phyloP scores from a whole-genome alignment of 2,888 invertebrate species.

The Tricholauxania praeusta region DNA sequence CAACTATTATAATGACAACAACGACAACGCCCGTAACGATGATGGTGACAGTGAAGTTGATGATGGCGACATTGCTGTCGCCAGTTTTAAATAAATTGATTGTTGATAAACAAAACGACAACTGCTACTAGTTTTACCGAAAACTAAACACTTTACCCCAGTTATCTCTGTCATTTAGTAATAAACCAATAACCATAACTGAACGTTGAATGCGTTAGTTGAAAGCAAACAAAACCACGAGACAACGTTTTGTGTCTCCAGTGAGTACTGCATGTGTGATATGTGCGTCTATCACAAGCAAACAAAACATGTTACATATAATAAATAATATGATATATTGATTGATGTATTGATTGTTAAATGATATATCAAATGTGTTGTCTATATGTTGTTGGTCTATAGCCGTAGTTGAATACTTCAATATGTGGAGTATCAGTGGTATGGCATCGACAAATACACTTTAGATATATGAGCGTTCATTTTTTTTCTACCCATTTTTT shows the following conservation, averaged over 20 bases:
- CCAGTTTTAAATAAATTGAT: slow-evolving; percentile 21
- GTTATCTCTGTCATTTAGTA: neutral
- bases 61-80: neutral
- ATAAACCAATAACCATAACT: neutral
- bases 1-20: too few species aligned
- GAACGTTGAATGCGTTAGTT: neutral
- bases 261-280: neutral
- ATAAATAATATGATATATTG: slow-evolving; percentile 34
- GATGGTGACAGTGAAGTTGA: too few species aligned
- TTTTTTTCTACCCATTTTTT: neutral
- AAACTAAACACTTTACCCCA: neutral
- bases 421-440: neutral
- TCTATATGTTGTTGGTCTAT: slow-evolving; percentile 7
- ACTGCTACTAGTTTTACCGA: neutral
- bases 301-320: slow-evolving; percentile 7
- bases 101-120: slow-evolving; percentile 19
- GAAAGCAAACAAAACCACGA: slow-evolving; percentile 16
- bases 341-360: slow-evolving; percentile 36
- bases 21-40: too few species aligned
- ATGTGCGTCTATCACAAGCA: neutral
- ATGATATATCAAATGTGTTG: slow-evolving; percentile 27
- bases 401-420: too few species aligned
- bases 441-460: slow-evolving; percentile 16
- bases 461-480: neutral
- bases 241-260: neutral